Conservation (phyloP, 1,140 invertebrate genomes). For the Brachionus rotundiformis region DNA sequence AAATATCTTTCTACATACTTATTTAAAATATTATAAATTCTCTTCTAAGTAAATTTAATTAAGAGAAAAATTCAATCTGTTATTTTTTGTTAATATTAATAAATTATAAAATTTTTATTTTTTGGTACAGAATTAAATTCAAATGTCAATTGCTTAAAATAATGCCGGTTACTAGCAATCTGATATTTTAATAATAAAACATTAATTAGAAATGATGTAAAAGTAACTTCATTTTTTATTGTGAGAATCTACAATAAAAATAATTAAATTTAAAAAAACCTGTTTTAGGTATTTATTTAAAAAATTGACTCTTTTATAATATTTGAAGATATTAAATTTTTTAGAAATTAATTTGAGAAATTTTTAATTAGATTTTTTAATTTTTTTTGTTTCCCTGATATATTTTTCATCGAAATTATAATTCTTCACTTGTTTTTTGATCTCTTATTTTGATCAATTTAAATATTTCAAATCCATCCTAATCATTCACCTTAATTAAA, state of each 20-base stretch:
- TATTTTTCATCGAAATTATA: slow-evolving; percentile 21
- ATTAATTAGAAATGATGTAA: background rate
- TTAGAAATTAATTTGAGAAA: slow-evolving; percentile 45
- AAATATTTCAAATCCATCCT: slow-evolving; percentile 41
- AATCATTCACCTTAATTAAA: slow-evolving; percentile 51
- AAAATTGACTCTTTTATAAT: background rate
- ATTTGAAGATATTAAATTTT: background rate
- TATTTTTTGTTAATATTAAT: background rate
- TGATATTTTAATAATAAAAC: too few relatives aligned
- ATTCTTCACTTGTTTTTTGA: slow-evolving; percentile 36
- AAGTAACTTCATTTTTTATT: too few relatives aligned
- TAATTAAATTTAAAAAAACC: background rate
- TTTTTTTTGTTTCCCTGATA: background rate
- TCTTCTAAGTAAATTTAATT: background rate
- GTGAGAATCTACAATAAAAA: too few relatives aligned
- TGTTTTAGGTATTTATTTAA: background rate
- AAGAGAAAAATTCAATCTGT: too few relatives aligned
- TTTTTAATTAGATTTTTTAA: slow-evolving; percentile 46
- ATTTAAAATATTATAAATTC: too few relatives aligned
- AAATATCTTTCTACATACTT: background rate
- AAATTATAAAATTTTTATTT: background rate
- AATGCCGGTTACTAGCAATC: background rate
- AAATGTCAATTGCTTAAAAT: background rate
- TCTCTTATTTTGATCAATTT: slow-evolving; percentile 37
- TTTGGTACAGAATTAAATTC: background rate